Percentiles rank a stretch among this genome's conserved stretches.
These are phyloP conservation scores for Lepidurus arcticus DNA, from an alignment of 1,140 invertebrate species.

Conservation along the genomic window DNA sequence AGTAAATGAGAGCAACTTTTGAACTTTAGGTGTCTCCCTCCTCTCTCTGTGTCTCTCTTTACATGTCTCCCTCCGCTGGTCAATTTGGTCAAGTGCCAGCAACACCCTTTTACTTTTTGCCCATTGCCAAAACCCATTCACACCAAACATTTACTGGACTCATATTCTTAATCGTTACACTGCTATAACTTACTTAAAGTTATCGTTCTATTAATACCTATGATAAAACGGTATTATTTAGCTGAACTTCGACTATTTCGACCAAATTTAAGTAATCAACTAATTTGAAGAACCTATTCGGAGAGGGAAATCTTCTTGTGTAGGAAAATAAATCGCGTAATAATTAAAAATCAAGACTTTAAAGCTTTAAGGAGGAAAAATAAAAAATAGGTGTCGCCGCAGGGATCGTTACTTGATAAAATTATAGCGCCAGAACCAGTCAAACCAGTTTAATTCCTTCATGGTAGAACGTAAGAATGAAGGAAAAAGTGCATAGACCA, in stretches of 20 bases:
- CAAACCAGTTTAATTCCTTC: background rate
- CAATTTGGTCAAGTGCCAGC: constrained; percentile 3
- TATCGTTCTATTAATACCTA: too few species aligned
- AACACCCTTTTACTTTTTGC: background rate
- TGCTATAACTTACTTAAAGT: too few species aligned
- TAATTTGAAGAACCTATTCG: too few species aligned
- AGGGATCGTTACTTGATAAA: background rate
- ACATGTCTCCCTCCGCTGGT: background rate
- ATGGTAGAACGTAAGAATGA: background rate
- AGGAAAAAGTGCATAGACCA: background rate
- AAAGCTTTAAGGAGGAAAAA: background rate
- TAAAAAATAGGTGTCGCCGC: background rate
- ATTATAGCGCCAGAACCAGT: background rate
- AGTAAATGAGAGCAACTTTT: background rate
- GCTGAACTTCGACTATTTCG: too few species aligned
- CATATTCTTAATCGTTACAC: background rate
- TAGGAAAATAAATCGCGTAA: too few species aligned
- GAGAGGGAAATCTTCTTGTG: too few species aligned
- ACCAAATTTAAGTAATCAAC: too few species aligned
- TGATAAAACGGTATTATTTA: too few species aligned
- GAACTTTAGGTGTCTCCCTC: too few species aligned
- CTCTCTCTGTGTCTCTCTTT: too few species aligned
- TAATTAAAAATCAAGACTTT: background rate
- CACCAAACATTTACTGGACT: background rate
- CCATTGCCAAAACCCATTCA: background rate